Evolutionary conservation across 92 coral and sea anemone genomes (phyloP).

Genomic region (Palythoa heliodiscus): DNA sequence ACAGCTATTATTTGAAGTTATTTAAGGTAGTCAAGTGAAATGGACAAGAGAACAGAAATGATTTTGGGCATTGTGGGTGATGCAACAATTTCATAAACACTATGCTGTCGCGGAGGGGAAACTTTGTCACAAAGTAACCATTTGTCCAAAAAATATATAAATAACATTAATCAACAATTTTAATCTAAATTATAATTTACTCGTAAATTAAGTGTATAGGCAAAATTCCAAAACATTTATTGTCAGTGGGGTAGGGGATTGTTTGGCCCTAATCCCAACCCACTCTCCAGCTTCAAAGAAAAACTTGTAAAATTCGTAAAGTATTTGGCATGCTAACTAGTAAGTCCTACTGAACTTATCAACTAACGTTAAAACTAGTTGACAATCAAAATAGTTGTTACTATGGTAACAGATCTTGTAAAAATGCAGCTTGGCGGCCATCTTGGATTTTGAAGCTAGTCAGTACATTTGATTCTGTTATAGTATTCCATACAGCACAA

Average conservation of each 20-base stretch:
- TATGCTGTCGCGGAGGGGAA: constrained; percentile 4
- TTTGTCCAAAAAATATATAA: constrained; percentile 11
- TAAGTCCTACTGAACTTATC: constrained; percentile 8
- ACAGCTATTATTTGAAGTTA: constrained; percentile 25
- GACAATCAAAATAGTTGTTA: not conserved
- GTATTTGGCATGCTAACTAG: not conserved
- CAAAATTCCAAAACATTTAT: constrained; percentile 22
- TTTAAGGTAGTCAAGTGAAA: constrained; percentile 19
- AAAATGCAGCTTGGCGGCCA: not conserved
- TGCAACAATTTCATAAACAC: constrained; percentile 7
- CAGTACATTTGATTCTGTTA: constrained; percentile 4
- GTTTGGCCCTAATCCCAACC: not conserved
- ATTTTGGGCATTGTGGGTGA: constrained; percentile 21
- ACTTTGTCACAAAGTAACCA: constrained; percentile 12
- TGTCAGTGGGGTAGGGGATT: not conserved
- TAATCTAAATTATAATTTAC: constrained; percentile 13
- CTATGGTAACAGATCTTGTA: constrained; percentile 15
- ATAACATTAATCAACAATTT: constrained; percentile 4
- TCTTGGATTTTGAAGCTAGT: constrained; percentile 10
- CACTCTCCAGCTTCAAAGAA: not conserved
- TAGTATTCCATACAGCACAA: constrained; percentile 11
- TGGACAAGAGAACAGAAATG: constrained; percentile 14
- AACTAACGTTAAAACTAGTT: constrained; percentile 6
- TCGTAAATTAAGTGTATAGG: not conserved
- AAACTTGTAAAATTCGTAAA: not conserved